phyloP scores from a whole-genome alignment of 2,888 invertebrate species.

The Celastrina argiolus region DNA sequence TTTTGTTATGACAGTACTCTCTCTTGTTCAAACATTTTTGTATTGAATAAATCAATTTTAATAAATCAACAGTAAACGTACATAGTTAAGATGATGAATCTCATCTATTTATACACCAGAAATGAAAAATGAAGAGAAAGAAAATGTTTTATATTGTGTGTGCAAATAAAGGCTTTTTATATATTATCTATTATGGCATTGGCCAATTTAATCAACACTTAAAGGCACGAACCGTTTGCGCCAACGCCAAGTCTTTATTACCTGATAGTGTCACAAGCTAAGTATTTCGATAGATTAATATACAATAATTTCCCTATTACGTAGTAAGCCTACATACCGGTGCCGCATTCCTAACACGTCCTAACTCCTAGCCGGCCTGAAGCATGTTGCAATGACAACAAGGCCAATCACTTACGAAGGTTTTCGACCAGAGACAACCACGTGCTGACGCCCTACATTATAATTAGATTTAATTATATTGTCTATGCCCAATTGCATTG shows the following conservation, averaged over 20 bases:
- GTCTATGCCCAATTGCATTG: neutral
- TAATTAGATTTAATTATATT: constrained; percentile 18
- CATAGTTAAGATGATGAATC: too few relatives aligned
- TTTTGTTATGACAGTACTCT: too few relatives aligned
- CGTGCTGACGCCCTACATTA: constrained; percentile 14
- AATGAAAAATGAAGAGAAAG: too few relatives aligned
- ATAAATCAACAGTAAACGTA: too few relatives aligned
- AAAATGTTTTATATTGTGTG: too few relatives aligned
- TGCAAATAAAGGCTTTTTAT: too few relatives aligned
- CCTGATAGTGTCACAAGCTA: constrained; percentile 1
- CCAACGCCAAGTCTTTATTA: neutral
- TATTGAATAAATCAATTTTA: too few relatives aligned
- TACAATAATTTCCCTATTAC: constrained; percentile 21
- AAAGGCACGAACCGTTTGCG: neutral
- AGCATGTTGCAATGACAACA: constrained; percentile 24
- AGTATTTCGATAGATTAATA: constrained; percentile 10
- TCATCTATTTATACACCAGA: too few relatives aligned
- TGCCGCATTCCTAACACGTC: constrained; percentile 28
- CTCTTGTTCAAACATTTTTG: too few relatives aligned
- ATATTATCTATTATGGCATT: too few relatives aligned
- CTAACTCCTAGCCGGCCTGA: constrained; percentile 26
- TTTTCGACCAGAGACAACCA: constrained; percentile 21
- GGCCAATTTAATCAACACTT: neutral
- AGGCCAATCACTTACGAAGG: constrained; percentile 29
- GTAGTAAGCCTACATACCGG: constrained; percentile 22